These are phyloP conservation scores for Drosophila kepulauana DNA, from an alignment of 1,140 invertebrate genomes.

Conservation along the genomic window DNA sequence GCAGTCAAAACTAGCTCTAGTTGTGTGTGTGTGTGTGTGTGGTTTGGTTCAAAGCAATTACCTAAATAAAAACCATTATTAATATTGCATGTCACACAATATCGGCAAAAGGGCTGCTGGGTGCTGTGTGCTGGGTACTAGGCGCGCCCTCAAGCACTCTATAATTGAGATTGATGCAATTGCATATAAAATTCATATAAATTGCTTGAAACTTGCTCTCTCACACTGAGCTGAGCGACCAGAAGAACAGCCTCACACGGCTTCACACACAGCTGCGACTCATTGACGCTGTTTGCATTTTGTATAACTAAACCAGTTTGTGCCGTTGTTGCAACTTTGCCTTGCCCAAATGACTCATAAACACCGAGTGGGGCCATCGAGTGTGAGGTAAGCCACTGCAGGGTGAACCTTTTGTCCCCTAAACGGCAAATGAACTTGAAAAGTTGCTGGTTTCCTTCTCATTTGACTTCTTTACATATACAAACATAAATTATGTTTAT, in stretches of 20 bases:
- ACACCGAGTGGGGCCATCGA: constrained; percentile 57
- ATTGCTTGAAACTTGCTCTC: constrained; percentile 68
- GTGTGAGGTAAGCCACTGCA: constrained; percentile 50
- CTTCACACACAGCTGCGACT: constrained; percentile 40
- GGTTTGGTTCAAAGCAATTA: constrained; percentile 63
- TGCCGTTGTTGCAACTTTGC: constrained; percentile 52
- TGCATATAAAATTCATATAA: constrained; percentile 80
- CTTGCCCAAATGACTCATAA: constrained; percentile 80
- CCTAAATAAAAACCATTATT: constrained; percentile 79
- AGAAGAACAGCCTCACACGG: constrained; percentile 12
- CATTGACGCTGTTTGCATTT: constrained; percentile 40
- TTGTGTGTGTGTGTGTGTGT: not conserved
- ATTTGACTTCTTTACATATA: not conserved
- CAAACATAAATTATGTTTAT: too few relatives aligned
- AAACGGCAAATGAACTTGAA: constrained; percentile 36
- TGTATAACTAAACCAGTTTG: constrained; percentile 54
- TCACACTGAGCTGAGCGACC: constrained; percentile 1
- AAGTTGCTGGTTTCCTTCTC: not conserved
- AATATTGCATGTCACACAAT: constrained; percentile 74
- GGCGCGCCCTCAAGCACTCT: constrained; percentile 50
- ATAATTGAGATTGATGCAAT: constrained; percentile 82
- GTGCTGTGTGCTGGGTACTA: not conserved
- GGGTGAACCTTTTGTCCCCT: constrained; percentile 53
- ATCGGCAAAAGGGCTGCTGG: not conserved
- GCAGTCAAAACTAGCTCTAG: constrained; percentile 27